Percentiles rank a stretch among this genome's conserved stretches.
Evolutionary conservation across 2,888 invertebrate species (phyloP).

Genomic region (Lochmaea capreae): DNA sequence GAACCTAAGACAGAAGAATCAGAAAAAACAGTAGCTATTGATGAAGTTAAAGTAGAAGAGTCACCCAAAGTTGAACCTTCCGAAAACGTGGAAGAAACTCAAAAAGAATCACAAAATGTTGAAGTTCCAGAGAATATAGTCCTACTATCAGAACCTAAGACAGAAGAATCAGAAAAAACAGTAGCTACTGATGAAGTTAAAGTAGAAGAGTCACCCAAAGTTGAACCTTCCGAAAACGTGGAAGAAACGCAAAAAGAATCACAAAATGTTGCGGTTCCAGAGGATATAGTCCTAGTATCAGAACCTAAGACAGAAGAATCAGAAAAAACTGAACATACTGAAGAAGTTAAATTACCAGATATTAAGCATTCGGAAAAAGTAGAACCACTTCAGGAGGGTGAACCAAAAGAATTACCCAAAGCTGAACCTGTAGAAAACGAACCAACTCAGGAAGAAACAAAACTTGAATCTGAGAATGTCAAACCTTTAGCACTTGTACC

Average conservation of each 20-base stretch:
- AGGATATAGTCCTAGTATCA: conserved; percentile 5
- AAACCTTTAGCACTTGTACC: not conserved
- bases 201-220: conserved; percentile 6
- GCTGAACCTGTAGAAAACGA: not conserved
- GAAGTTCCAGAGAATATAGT: no score
- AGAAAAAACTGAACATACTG: conserved; percentile 13
- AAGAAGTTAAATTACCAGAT: conserved; percentile 13
- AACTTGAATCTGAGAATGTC: not conserved
- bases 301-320: conserved; percentile 19
- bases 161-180: conserved; percentile 10
- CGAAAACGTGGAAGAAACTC: no score
- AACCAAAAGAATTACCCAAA: not conserved
- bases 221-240: no score
- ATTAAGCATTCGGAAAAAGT: conserved; percentile 7
- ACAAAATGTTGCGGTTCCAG: no score
- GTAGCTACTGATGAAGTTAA: conserved; percentile 21
- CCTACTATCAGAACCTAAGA: conserved; percentile 21
- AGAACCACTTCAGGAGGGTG: no score
- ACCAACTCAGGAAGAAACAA: not conserved
- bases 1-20: not conserved
- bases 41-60: conserved; percentile 26
- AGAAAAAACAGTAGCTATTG: not conserved
- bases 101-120: no score
- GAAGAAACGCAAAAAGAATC: no score
- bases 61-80: not conserved